Evolutionary conservation across 2,888 invertebrate species (phyloP), one percentile per base, ranked within the genome.

Genomic region (Tetheella fluctuosa): DNA sequence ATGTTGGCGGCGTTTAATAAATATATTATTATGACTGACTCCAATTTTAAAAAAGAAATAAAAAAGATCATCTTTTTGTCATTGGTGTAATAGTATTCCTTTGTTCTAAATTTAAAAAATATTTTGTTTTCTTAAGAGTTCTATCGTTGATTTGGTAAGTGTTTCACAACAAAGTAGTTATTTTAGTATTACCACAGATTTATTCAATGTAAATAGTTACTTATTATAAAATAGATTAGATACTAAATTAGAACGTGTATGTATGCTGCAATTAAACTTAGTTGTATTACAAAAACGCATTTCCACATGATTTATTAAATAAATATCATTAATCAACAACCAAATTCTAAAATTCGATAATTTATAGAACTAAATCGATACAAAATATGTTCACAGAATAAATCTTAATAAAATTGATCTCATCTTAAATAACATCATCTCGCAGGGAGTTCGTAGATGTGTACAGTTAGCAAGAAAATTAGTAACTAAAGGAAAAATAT

Each of bases 351-450:
- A 84, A 67, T 68, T 34, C 71, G 71, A 75, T 83, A 84, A 87
- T 87, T 87, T 88, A 84, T 88, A 86, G 83, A 79, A 82, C 68
- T 74, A 84, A 85, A 86, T 84, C 80, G 82, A 83, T 80, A 81
- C 76, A 70, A 83, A 85, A 75, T 76, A 80, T 85, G 80, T 87
- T 87, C 84, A 86, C 86, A 83, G 83, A 84, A 92, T 91, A 91
- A 91, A 92, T 91, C 89, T 90, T 79, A 90, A 90, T 90, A 89
- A 90, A 90, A 90, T 87, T 88, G 86, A 88, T 90, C 87, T 86
- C 85, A 87, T 90, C 88, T 87, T 90, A 87, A 89, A 90, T 90
- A 90, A 88, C 87, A 88, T 89, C 85, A 88, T 88, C 83, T 86
- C 81, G 74, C 76, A 77, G 70, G 77, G 79, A 79, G 79, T 79